These are phyloP conservation scores for Phacellophora camtschatica DNA, from an alignment of 30 jellyfish, hydroid and myxozoan genomes.

Conservation along the genomic window DNA sequence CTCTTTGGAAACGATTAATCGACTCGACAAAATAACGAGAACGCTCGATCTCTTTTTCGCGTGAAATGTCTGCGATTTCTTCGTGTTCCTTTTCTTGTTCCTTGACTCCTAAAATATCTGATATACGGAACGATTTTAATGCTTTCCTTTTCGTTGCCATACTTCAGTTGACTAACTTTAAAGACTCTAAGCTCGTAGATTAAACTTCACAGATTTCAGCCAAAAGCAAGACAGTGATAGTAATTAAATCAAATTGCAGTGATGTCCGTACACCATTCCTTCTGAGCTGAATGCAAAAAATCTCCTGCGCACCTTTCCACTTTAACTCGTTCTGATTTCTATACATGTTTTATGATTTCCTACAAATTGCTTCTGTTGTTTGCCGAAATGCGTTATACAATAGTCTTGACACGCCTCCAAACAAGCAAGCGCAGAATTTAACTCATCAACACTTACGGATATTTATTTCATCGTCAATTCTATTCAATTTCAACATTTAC, in stretches of 20 bases:
- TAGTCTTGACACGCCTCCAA: slow-evolving; percentile 17
- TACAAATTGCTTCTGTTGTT: neutral
- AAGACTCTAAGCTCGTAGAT: no score
- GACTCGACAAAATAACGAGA: neutral
- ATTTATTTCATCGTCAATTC: neutral
- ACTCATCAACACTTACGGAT: slow-evolving; percentile 16
- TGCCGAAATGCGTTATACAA: neutral
- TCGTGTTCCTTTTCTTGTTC: neutral
- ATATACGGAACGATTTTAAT: slow-evolving; percentile 24
- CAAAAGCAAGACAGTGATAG: no score
- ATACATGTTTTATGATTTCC: neutral
- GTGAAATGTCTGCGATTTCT: neutral
- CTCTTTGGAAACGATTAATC: neutral
- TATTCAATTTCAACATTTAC: neutral
- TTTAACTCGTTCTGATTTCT: neutral
- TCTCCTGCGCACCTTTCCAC: no score
- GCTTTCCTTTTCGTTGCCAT: neutral
- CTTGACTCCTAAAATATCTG: slow-evolving; percentile 31
- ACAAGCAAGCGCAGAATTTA: neutral
- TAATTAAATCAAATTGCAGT: no score
- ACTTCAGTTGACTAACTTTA: no score
- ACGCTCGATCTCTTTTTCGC: neutral
- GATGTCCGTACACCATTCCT: no score
- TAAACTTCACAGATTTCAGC: no score
- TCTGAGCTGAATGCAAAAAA: no score